Base-by-base conservation (phyloP, 1,140 invertebrate genomes). In the Varroa destructor region DNA sequence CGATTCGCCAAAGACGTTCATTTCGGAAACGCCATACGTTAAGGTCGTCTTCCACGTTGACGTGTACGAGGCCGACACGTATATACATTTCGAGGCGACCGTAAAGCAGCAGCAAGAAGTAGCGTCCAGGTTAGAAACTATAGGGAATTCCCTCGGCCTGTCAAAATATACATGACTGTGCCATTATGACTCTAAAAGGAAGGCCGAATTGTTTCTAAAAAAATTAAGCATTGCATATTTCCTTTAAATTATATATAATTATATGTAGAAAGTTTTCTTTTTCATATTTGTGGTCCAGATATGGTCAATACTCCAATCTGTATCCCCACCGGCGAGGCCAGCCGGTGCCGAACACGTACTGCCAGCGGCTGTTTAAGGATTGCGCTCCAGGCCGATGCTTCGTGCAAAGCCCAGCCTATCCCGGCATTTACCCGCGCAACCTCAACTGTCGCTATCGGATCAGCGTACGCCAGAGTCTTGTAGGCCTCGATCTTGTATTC, bases 21-120 rank as follows among this genome's bases (percentile, higher is more conserved):
- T 93, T 77, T 93, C 90, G 12, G 91, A 94, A 81, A 93, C 90
- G 10, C 90, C 88, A 77, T 89, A 91, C 79, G 90, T 94, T 8
- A 89, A 89, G 77, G 85, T 94, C 43, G 83, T 91, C 56, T 93
- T 93, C 81, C 89, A 91, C 79, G 87, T 89, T 37, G 89, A 93
- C 77, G 92, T 91, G 79, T 93, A 91, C 81, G 74, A 75, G 1
- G 89, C 92, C 78, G 90, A 93, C 79, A 89, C 88, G 25, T 88
- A 88, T 79, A 86, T 87, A 77, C 86, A 86, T 74, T 87, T 88
- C 78, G 86, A 88, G 75, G 86, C 86, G 0, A 78, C 89, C 74
- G 89, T 89, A 1, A 90, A 93, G 78, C 89, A 91, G 77, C 89
- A 90, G 80, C 88, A 88, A 75, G 90, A 92, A 78, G 89, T 75